Conservation (phyloP, 1,140 invertebrate genomes). For the Trichonephila clavata region DNA sequence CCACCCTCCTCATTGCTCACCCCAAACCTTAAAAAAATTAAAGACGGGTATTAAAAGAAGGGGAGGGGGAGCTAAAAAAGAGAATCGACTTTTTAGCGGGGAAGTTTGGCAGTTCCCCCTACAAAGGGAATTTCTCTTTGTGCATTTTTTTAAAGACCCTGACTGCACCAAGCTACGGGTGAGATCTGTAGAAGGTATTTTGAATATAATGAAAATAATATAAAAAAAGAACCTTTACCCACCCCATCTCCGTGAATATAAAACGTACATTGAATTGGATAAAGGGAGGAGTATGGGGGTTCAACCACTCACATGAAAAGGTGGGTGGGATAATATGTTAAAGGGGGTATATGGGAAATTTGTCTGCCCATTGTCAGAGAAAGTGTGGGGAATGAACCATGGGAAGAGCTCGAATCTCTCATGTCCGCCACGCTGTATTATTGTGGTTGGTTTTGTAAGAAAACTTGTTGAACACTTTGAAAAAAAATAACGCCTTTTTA, state of each 20-base stretch:
- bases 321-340: conserved; percentile 65
- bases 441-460: conserved; percentile 70
- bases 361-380: conserved; percentile 68
- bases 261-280: background rate
- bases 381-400: conserved; percentile 42
- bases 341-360: conserved; percentile 75
- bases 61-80: background rate
- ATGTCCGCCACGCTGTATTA: conserved; percentile 56
- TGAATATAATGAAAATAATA: conserved; percentile 53
- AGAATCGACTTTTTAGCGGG: conserved; percentile 33
- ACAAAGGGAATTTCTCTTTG: conserved; percentile 10
- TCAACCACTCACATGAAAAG: conserved; percentile 23
- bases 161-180: conserved; percentile 1
- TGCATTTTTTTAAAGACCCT: conserved; percentile 30
- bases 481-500: conserved; percentile 52
- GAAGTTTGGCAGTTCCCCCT: conserved; percentile 4
- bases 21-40: conserved; percentile 18
- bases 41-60: background rate
- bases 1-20: background rate
- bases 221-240: conserved; percentile 52
- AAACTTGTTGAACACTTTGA: conserved; percentile 74
- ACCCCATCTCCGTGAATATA: conserved; percentile 35
- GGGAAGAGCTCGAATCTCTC: conserved; percentile 43
- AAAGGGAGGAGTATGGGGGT: conserved; percentile 11
- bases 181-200: conserved; percentile 47